These are phyloP conservation scores for Lacerta viridis DNA, from an alignment of 2,797 vertebrate species.

Conservation along the genomic window DNA sequence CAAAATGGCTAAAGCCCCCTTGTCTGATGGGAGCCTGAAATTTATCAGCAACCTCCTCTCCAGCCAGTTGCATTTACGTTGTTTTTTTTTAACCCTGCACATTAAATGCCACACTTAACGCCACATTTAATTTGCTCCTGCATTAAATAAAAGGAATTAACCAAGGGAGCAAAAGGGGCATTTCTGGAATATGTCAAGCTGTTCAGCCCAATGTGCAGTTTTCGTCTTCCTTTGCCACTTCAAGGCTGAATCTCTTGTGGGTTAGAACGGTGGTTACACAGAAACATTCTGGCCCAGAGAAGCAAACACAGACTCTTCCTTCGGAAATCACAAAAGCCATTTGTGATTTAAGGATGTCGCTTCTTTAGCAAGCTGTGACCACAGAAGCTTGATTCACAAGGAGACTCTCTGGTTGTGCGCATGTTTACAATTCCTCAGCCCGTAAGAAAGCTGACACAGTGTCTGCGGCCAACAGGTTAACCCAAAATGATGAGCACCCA, in stretches of 20 bases:
- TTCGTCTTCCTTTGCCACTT: background rate
- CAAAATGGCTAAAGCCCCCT: background rate
- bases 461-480: background rate
- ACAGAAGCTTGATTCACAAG: background rate
- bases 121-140: too few species aligned
- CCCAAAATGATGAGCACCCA: background rate
- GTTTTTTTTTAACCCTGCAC: too few species aligned
- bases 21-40: too few species aligned
- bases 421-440: background rate
- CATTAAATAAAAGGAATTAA: background rate
- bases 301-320: background rate
- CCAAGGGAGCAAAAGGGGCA: background rate
- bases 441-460: background rate
- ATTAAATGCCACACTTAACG: too few species aligned
- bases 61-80: too few species aligned
- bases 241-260: background rate
- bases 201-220: background rate
- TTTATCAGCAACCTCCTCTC: too few species aligned
- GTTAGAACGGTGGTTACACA: background rate
- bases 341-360: background rate
- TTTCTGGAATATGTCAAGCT: background rate
- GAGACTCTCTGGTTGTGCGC: background rate
- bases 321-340: background rate
- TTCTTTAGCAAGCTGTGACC: background rate
- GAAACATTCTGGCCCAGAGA: background rate